Base-by-base conservation (phyloP, 2,888 invertebrate species). In the Lithosia quadra region DNA sequence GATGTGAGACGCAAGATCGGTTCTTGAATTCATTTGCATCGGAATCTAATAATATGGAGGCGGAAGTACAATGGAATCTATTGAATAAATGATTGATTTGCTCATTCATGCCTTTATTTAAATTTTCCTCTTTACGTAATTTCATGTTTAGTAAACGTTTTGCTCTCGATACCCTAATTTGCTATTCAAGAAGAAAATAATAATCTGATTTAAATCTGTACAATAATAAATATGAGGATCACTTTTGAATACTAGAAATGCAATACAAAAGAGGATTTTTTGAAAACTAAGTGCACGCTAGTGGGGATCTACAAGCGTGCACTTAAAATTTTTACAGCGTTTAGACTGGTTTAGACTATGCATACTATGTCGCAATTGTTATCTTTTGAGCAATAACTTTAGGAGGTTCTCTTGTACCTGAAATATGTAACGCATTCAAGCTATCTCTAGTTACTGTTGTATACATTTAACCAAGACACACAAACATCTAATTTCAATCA, bases 11-110 rank as follows among this genome's bases (percentile, higher is more conserved):
- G 36, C 21, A 43, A 24, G 84, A 75, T 75, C 79, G 77, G 78
- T 53, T 59, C 57, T 72, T 71, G 59, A 78, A 80, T 71, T 82
- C 78, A 90, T 89, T 90, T 90, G 83, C 89, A 90, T 90, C 78
- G 80, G 77, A 88, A 87, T 86, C 84, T 86, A 86, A 90, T 88
- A 84, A 87, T 87, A 86, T 49, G 15, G 15, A 36, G 59, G 36
- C 36, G 21, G 36, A 36, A 36, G 21, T 22, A 39, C 85, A 67
- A 71, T 68, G 66, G 66, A 22, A 76, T 22, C 55, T 34, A 67
- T 68, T 68, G 58, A 43, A 69, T 64, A 55, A 65, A 43, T 58
- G 28, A 43, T 58, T 57, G 49, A 49, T 49, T 49, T 22, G 11
- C 18, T 57, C 36, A 39, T 7, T 57, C 5, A 11, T n/a, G 15